Evolutionary conservation across 2,113 vertebrate genomes (phyloP).

Genomic region (Hypanus sabinus): DNA sequence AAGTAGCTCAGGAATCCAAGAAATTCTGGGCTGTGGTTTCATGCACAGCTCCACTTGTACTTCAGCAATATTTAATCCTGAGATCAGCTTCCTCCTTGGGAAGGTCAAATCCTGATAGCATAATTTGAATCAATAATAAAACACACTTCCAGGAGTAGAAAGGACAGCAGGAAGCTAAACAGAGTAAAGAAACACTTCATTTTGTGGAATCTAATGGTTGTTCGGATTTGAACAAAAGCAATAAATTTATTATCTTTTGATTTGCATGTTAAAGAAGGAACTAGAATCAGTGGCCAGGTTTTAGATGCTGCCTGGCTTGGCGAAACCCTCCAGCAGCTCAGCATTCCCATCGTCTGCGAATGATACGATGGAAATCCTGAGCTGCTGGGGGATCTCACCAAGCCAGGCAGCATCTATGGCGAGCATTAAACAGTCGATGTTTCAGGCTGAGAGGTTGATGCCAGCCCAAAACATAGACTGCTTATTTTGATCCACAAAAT

Average conservation of each 20-base stretch:
- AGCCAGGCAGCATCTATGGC: too few relatives aligned
- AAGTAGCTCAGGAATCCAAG: too few relatives aligned
- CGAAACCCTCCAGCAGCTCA: too few relatives aligned
- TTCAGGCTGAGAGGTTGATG: too few relatives aligned
- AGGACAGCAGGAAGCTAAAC: background rate
- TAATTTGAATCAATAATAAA: background rate
- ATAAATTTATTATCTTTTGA: background rate
- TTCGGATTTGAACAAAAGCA: too few relatives aligned
- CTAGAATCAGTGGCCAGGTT: background rate
- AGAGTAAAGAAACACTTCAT: background rate
- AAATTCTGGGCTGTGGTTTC: background rate
- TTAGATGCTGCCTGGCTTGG: too few relatives aligned
- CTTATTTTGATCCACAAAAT: too few relatives aligned
- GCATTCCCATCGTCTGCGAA: too few relatives aligned
- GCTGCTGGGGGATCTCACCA: too few relatives aligned
- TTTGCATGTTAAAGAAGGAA: background rate
- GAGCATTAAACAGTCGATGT: too few relatives aligned
- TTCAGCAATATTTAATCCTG: background rate
- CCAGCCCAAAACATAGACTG: too few relatives aligned
- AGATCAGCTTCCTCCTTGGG: background rate
- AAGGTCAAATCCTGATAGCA: background rate
- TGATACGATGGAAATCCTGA: too few relatives aligned
- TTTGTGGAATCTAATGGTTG: background rate
- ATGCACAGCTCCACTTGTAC: background rate
- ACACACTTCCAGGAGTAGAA: background rate